Conservation (phyloP, 2,113 vertebrate species). For the Chionodraco myersi region DNA sequence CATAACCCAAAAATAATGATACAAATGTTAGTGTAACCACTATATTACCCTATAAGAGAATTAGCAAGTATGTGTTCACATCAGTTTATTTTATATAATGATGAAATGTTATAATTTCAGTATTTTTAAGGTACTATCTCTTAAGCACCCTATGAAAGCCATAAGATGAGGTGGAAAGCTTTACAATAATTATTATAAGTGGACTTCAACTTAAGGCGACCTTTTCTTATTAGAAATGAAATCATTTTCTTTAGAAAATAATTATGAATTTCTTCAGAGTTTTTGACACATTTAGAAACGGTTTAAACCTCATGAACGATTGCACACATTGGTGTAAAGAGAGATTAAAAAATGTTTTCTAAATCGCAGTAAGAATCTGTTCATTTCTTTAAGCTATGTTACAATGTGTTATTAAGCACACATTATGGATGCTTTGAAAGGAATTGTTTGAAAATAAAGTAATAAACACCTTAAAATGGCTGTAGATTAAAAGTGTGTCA, state of each 20-base stretch:
- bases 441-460: no score
- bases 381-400: neutral
- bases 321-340: neutral
- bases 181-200: neutral
- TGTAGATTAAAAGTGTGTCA: neutral
- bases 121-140: neutral
- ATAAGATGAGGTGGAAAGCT: neutral
- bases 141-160: neutral
- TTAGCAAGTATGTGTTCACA: neutral
- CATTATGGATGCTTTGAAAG: neutral
- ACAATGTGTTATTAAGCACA: neutral
- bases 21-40: no score
- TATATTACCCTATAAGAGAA: no score
- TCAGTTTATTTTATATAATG: neutral
- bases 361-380: neutral
- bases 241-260: neutral
- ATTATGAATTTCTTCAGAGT: neutral
- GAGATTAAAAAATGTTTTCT: neutral
- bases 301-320: neutral
- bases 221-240: neutral
- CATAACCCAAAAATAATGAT: no score
- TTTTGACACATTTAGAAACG: neutral
- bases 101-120: neutral
- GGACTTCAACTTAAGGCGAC: neutral
- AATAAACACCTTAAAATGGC: no score